A percentile compares a stretch with the other conserved stretches of the same genome.
Evolutionary conservation across 1,140 invertebrate species (phyloP).

Genomic region (Cyrtorhinus lividipennis): DNA sequence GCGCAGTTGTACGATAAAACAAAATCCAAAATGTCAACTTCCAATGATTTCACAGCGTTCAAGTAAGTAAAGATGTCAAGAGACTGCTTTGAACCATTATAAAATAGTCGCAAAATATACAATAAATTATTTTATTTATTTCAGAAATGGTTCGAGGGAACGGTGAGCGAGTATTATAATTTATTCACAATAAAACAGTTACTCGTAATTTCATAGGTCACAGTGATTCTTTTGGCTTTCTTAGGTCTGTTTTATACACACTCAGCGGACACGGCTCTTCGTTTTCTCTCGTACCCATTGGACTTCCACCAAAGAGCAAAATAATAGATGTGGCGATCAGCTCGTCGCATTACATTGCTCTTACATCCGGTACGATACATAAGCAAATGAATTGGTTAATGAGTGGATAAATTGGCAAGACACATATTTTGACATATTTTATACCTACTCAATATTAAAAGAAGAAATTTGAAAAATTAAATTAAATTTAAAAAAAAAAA

Average conservation of each 20-base stretch:
- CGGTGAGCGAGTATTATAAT: too few species aligned
- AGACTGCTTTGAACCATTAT: too few species aligned
- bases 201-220: too few species aligned
- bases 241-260: constrained; percentile 41
- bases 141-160: neutral
- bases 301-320: constrained; percentile 37
- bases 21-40: constrained; percentile 22
- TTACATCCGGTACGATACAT: constrained; percentile 38
- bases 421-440: too few species aligned
- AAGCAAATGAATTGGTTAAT: too few species aligned
- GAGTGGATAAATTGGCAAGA: too few species aligned
- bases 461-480: too few species aligned
- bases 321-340: constrained; percentile 44
- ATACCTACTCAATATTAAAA: too few species aligned
- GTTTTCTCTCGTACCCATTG: constrained; percentile 37
- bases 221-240: too few species aligned
- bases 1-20: constrained; percentile 7
- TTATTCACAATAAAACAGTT: too few species aligned
- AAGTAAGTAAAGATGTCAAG: too few species aligned
- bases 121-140: constrained; percentile 11
- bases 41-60: constrained; percentile 22
- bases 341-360: constrained; percentile 49
- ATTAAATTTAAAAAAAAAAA: too few species aligned
- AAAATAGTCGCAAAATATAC: constrained; percentile 21
- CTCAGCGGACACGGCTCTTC: constrained; percentile 38